These are phyloP conservation scores for Diprion similis DNA, from an alignment of 1,140 invertebrate genomes.

Conservation along the genomic window DNA sequence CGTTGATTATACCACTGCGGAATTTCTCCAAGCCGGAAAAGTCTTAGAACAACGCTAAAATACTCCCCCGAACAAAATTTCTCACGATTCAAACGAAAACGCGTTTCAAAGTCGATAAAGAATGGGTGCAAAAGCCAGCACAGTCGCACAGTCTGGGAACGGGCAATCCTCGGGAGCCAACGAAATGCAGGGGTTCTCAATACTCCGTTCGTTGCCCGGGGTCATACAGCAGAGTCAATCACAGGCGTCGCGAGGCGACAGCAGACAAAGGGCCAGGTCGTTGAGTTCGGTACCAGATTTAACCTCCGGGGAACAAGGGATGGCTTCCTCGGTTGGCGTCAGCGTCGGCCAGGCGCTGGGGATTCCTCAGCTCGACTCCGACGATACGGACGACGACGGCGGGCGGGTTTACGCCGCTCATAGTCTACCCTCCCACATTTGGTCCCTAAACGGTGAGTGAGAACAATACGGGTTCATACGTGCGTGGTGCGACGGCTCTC, in stretches of 20 bases:
- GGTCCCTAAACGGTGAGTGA: slow-evolving; percentile 86
- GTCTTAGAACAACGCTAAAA: no score
- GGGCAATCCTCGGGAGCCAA: slow-evolving; percentile 76
- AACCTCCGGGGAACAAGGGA: slow-evolving; percentile 51
- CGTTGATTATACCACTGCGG: no score
- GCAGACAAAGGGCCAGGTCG: slow-evolving; percentile 80
- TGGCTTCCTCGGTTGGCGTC: slow-evolving; percentile 53
- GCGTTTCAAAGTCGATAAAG: not conserved
- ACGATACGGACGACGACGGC: slow-evolving; percentile 58
- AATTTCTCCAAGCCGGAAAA: no score
- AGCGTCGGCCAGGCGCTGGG: slow-evolving; percentile 56
- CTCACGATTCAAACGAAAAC: no score
- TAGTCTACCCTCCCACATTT: slow-evolving; percentile 89
- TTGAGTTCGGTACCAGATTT: slow-evolving; percentile 84
- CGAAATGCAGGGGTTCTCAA: slow-evolving; percentile 73
- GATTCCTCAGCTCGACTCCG: slow-evolving; percentile 52
- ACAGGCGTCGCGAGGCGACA: slow-evolving; percentile 70
- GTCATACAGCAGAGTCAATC: slow-evolving; percentile 55
- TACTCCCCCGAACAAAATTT: not conserved
- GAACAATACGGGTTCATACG: not conserved
- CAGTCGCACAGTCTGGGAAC: slow-evolving; percentile 78
- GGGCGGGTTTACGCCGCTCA: slow-evolving; percentile 86
- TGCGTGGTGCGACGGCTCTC: not conserved
- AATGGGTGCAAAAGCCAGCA: slow-evolving; percentile 87
- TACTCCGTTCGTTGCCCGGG: slow-evolving; percentile 76